Percentiles rank a stretch among this genome's conserved stretches.
Conservation (phyloP, 2,797 vertebrate genomes). For the Esox masquinongy region DNA sequence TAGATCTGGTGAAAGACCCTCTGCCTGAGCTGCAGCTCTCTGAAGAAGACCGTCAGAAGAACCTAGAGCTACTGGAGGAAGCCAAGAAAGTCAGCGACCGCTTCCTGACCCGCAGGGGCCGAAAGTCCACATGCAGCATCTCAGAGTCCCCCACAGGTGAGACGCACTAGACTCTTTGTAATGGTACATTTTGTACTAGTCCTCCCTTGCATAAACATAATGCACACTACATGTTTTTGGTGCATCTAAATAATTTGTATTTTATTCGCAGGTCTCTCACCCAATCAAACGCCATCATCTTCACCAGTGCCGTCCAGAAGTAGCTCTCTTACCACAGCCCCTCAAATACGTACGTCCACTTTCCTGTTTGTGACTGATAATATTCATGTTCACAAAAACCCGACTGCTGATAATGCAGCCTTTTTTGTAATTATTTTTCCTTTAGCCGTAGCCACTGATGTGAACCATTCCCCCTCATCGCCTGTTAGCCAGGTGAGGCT, state of each 20-base stretch:
- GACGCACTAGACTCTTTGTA: background rate
- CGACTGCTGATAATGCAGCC: too few species aligned
- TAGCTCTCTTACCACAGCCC: slow-evolving; percentile 74
- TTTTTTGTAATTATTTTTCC: slow-evolving; percentile 13
- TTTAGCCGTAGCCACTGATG: slow-evolving; percentile 49
- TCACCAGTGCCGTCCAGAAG: slow-evolving; percentile 79
- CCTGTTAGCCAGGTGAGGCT: slow-evolving; percentile 63
- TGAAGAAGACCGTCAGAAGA: slow-evolving; percentile 92
- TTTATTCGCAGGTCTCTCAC: slow-evolving; percentile 71
- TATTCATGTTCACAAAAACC: background rate
- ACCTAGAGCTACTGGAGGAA: slow-evolving; percentile 92
- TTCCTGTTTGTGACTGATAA: background rate
- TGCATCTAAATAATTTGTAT: background rate
- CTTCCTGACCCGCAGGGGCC: slow-evolving; percentile 89
- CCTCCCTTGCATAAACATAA: slow-evolving; percentile 24
- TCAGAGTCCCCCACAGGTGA: slow-evolving; percentile 79
- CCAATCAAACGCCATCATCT: slow-evolving; percentile 76
- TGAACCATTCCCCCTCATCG: slow-evolving; percentile 43
- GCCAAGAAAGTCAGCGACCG: slow-evolving; percentile 93
- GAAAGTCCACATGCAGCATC: slow-evolving; percentile 87
- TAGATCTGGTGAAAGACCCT: slow-evolving; percentile 90
- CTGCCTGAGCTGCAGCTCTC: slow-evolving; percentile 91
- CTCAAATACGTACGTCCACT: slow-evolving; percentile 70
- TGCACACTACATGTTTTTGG: slow-evolving; percentile 5
- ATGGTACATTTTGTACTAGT: background rate